Evolutionary conservation across 2,888 invertebrate genomes (phyloP).

Genomic region (Tanypteryx hageni): DNA sequence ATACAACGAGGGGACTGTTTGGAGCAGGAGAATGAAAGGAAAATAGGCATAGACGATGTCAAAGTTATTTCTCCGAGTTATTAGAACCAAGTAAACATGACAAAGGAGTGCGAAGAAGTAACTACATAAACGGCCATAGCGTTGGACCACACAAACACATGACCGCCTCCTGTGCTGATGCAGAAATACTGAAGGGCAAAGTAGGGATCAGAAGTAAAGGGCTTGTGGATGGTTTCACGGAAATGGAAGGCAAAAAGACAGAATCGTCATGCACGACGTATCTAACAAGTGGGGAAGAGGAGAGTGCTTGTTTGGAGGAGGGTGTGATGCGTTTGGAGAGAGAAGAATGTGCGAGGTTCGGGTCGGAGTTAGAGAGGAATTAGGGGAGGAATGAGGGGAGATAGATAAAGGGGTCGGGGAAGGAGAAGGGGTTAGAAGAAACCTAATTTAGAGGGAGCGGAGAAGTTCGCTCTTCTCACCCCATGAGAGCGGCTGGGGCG

Average conservation of each 20-base stretch:
- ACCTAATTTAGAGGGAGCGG: conserved; percentile 39
- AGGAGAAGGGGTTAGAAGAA: not conserved
- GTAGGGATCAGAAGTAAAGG: not conserved
- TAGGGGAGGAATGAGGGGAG: not conserved
- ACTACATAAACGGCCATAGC: no score
- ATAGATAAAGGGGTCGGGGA: not conserved
- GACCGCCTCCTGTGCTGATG: no score
- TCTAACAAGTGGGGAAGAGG: conserved; percentile 12
- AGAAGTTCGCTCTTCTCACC: conserved; percentile 3
- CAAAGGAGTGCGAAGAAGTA: no score
- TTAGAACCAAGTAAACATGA: no score
- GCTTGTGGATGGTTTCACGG: not conserved
- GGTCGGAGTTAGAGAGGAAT: not conserved
- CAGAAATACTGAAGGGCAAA: not conserved
- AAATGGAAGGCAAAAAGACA: not conserved
- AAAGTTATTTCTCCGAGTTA: no score
- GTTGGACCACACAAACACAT: no score
- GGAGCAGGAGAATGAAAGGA: no score
- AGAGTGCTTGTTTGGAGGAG: not conserved
- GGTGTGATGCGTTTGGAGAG: not conserved
- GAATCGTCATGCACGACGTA: not conserved
- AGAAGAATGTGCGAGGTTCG: not conserved
- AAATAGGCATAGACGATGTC: no score
- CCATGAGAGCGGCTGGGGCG: not conserved
- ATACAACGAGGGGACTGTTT: no score